Evolutionary conservation across 2,888 invertebrate genomes (phyloP), one percentile per base, ranked within the genome.

Genomic region (Uropetala carovei): DNA sequence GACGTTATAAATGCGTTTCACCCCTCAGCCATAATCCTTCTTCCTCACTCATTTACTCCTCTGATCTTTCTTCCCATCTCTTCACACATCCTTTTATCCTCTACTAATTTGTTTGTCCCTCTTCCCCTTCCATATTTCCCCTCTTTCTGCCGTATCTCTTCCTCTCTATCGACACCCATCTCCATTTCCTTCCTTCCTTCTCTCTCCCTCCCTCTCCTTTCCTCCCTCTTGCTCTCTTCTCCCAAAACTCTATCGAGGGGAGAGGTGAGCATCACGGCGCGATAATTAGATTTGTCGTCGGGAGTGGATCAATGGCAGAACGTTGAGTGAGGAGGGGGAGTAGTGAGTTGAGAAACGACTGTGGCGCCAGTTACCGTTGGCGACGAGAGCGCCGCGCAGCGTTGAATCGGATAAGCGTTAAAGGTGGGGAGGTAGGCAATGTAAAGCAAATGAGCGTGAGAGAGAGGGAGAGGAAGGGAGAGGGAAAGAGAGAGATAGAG

Each of bases 221-320:
- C 83, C 16, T 56, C 18, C 11, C 18, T 30, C 82, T 82, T 43
- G 30, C 82, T 82, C 83, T 43, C 43, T 43, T 43, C 43, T 43
- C 43, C 43, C 43, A 43, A n/a, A 43, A 43, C 43, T 43, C 83
- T 57, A 83, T 83, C 56, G 57, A 83, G 83, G 83, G 83, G 60
- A 60, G 86, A 60, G 86, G 30, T 89, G 89, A 89, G 30, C 89
- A 89, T 89, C 89, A 64, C 59, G 89, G 64, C 43, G 43, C 89
- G 89, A 89, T 89, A 89, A 89, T 89, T 89, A 89, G 89, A 89
- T 89, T 89, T 89, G 89, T 89, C 89, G 89, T 89, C 89, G 89
- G 89, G 30, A 89, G 89, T 89, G 89, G 89, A 89, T 89, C 89
- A 89, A 89, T 89, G 89, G 64, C 89, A 83, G 83, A n/a, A n/a